Conservation (phyloP, 2,888 invertebrate genomes). For the Drosophila cognata region DNA sequence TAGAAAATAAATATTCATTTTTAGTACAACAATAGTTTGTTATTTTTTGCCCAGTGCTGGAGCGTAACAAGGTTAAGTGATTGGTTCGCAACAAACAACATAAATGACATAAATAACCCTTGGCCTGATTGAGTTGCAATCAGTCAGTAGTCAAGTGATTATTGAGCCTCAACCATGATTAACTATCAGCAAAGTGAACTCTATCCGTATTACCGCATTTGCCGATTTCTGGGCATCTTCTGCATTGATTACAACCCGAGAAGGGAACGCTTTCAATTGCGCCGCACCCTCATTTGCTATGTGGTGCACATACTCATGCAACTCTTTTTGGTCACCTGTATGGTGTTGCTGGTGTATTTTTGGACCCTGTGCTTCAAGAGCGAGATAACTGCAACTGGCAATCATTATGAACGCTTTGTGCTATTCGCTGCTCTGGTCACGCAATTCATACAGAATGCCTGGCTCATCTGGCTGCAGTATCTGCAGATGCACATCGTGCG, state of each 20-base stretch:
- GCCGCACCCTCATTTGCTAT: constrained; percentile 56
- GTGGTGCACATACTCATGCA: constrained; percentile 57
- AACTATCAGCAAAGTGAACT: constrained; percentile 51
- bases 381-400: constrained; percentile 58
- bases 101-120: constrained; percentile 30
- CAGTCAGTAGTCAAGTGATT: constrained; percentile 22
- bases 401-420: constrained; percentile 65
- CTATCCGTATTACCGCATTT: constrained; percentile 55
- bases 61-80: constrained; percentile 8
- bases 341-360: constrained; percentile 38
- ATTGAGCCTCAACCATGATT: constrained; percentile 15
- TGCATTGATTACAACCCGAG: constrained; percentile 58
- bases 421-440: constrained; percentile 50
- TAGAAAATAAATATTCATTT: neutral
- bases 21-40: neutral
- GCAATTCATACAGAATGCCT: constrained; percentile 65
- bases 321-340: constrained; percentile 42
- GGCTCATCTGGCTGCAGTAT: constrained; percentile 62
- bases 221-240: constrained; percentile 67
- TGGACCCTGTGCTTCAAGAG: constrained; percentile 46
- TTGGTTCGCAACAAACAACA: neutral
- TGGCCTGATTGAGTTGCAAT: neutral
- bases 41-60: neutral
- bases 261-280: constrained; percentile 42
- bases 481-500: constrained; percentile 60